Conservation (phyloP, 2,888 invertebrate genomes). For the Ochlodes sylvanus region DNA sequence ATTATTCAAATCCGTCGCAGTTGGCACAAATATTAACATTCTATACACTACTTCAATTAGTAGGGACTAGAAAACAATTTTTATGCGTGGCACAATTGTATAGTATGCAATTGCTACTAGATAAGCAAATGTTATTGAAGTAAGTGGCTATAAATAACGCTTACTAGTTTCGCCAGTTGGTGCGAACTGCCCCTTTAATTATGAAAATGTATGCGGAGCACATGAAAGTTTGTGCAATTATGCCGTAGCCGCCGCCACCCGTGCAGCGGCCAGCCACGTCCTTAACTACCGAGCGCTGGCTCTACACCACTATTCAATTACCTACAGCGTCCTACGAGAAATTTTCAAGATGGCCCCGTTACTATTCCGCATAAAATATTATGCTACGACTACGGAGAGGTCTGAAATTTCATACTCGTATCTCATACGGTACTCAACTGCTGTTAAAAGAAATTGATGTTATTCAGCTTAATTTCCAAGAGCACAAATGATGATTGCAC, state of each 20-base stretch:
- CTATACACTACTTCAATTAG: background rate
- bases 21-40: background rate
- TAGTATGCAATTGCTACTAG: slow-evolving; percentile 38
- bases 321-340: slow-evolving; percentile 61
- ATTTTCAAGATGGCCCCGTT: slow-evolving; percentile 66
- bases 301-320: slow-evolving; percentile 77
- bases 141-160: slow-evolving; percentile 71
- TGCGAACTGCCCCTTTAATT: slow-evolving; percentile 80
- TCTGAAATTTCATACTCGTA: slow-evolving; percentile 13
- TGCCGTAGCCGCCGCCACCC: slow-evolving; percentile 63
- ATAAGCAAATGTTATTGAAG: slow-evolving; percentile 61
- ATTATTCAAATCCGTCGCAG: slow-evolving; percentile 58
- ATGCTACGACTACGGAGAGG: slow-evolving; percentile 15
- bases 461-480: too few relatives aligned
- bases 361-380: slow-evolving; percentile 52
- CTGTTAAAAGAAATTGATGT: too few relatives aligned
- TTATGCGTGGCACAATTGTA: background rate
- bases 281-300: slow-evolving; percentile 68
- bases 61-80: background rate
- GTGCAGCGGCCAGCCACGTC: slow-evolving; percentile 69
- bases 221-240: slow-evolving; percentile 84
- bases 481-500: too few relatives aligned
- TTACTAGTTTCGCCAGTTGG: slow-evolving; percentile 68
- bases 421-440: slow-evolving; percentile 2
- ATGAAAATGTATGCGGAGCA: slow-evolving; percentile 84